Evolutionary conservation across 2,113 vertebrate genomes (phyloP).

Genomic region (Mesoclemmys tuberculata): DNA sequence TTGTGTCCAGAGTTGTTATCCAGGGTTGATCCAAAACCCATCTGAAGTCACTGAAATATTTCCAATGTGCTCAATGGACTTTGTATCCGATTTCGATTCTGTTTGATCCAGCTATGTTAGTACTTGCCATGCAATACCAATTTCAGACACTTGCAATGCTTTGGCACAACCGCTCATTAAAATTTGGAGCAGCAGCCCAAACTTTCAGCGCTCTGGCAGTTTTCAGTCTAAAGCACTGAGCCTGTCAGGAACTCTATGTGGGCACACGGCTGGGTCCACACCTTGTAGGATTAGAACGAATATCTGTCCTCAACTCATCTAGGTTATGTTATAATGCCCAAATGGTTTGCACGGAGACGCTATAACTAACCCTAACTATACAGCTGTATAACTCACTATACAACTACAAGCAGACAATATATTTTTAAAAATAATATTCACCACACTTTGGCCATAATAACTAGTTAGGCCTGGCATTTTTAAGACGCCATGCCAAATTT

Average conservation of each 20-base stretch:
- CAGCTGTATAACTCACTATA: background rate
- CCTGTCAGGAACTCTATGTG: fast-evolving
- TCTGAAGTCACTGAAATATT: background rate
- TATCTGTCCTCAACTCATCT: fast-evolving
- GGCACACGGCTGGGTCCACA: too few relatives aligned
- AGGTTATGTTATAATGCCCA: fast-evolving
- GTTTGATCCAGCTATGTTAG: background rate
- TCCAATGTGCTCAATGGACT: background rate
- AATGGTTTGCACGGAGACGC: background rate
- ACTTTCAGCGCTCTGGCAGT: background rate
- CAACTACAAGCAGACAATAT: fast-evolving
- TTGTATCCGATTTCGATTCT: fast-evolving
- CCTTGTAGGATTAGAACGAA: background rate
- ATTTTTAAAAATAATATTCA: background rate
- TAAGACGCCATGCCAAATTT: background rate
- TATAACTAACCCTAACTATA: background rate
- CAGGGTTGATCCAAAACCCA: fast-evolving
- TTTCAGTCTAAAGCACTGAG: background rate
- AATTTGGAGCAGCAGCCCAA: fast-evolving
- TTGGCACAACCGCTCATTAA: fast-evolving
- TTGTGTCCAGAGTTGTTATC: background rate
- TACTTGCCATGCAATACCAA: fast-evolving
- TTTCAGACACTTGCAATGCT: background rate
- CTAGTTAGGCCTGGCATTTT: background rate
- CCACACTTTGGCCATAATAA: background rate